phyloP scores from a whole-genome alignment of 2,797 vertebrate genomes.

The Bradypodion pumilum region DNA sequence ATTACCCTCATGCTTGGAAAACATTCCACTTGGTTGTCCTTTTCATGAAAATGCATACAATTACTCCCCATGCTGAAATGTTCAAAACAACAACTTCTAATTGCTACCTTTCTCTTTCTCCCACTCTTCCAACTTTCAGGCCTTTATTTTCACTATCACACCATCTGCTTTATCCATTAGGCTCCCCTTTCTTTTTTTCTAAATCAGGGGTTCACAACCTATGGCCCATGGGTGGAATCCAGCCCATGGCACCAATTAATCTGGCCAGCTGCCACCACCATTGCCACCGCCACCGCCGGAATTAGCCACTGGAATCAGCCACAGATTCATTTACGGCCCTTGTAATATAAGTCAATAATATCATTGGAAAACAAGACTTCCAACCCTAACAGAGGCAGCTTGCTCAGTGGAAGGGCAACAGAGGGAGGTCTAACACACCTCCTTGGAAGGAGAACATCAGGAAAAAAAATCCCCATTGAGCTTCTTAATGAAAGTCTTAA shows the following conservation, averaged over 20 bases:
- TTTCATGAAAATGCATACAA: background rate
- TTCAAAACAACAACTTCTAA: background rate
- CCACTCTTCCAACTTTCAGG: background rate
- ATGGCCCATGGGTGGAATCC: too few relatives aligned
- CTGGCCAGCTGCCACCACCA: too few relatives aligned
- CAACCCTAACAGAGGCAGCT: too few relatives aligned
- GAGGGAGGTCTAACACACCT: rapidly evolving
- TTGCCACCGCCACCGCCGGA: too few relatives aligned
- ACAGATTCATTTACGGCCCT: too few relatives aligned
- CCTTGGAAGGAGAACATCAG: too few relatives aligned
- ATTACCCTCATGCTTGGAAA: background rate
- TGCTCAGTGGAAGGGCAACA: too few relatives aligned
- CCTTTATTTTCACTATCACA: background rate
- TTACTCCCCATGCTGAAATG: background rate
- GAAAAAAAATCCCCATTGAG: background rate
- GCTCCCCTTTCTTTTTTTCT: background rate
- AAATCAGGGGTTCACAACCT: too few relatives aligned
- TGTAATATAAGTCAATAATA: too few relatives aligned
- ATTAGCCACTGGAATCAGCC: too few relatives aligned
- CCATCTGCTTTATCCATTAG: background rate
- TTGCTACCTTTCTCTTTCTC: background rate
- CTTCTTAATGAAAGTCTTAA: background rate
- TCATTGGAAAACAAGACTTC: too few relatives aligned
- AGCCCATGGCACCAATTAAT: too few relatives aligned
- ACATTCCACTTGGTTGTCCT: background rate